Evolutionary conservation across 2,888 invertebrate species (phyloP).

Genomic region (Nycteola revayana): DNA sequence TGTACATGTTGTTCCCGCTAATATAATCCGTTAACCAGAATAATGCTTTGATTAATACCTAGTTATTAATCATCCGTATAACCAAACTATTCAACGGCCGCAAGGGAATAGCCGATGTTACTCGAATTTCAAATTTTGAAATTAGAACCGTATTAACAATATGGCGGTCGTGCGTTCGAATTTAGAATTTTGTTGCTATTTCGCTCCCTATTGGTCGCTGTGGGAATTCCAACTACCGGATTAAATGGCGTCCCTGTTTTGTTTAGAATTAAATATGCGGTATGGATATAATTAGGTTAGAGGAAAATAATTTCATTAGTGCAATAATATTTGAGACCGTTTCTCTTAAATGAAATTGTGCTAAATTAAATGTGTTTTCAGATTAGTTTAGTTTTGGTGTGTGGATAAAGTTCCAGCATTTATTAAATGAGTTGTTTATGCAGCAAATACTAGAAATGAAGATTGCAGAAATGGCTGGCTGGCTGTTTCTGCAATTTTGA

Average conservation of each 20-base stretch:
- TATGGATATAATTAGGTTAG: conserved; percentile 3
- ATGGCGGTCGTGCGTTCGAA: conserved; percentile 48
- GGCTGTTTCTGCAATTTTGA: too few relatives aligned
- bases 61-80: conserved; percentile 65
- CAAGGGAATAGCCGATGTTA: conserved; percentile 59
- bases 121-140: conserved; percentile 62
- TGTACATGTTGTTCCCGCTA: conserved; percentile 15
- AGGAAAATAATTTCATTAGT: neutral
- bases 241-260: conserved; percentile 20
- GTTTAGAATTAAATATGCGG: conserved; percentile 9
- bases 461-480: too few relatives aligned
- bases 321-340: too few relatives aligned
- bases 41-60: conserved; percentile 69
- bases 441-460: too few relatives aligned
- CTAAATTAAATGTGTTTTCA: too few relatives aligned
- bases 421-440: too few relatives aligned
- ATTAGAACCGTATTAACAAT: conserved; percentile 63
- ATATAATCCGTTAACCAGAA: conserved; percentile 34
- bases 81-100: conserved; percentile 66
- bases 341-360: too few relatives aligned
- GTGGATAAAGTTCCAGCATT: too few relatives aligned
- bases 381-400: too few relatives aligned
- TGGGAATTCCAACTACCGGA: conserved; percentile 21
- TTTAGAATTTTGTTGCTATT: conserved; percentile 36
- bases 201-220: conserved; percentile 29